Evolutionary conservation across 2,888 invertebrate genomes (phyloP).

Genomic region (Prostheceraeus crozeri): DNA sequence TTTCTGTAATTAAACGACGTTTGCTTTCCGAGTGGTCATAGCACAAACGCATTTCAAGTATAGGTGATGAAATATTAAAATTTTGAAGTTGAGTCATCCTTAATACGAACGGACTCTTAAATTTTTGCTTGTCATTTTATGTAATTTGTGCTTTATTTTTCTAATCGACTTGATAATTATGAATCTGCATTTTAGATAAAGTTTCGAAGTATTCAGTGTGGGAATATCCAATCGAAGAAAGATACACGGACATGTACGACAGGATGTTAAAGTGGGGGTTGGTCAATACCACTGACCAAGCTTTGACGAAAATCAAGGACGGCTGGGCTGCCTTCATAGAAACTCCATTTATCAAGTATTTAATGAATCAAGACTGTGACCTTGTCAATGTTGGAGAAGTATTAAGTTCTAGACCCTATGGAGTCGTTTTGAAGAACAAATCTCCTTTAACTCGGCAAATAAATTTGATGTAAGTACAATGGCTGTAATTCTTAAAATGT

Average conservation of each 20-base stretch:
- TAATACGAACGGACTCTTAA: too few relatives aligned
- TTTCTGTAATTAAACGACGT: too few relatives aligned
- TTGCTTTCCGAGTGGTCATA: too few relatives aligned
- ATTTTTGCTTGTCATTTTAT: too few relatives aligned
- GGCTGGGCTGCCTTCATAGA: conserved; percentile 45
- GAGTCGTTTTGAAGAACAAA: conserved; percentile 44
- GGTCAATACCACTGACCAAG: conserved; percentile 65
- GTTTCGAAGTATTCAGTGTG: conserved; percentile 43
- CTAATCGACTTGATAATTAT: too few relatives aligned
- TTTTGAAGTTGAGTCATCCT: too few relatives aligned
- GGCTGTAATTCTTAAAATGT: too few relatives aligned
- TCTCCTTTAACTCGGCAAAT: too few relatives aligned
- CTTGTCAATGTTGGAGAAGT: conserved; percentile 44
- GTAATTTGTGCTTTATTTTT: too few relatives aligned
- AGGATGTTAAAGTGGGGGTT: conserved; percentile 62
- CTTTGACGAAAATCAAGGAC: conserved; percentile 64
- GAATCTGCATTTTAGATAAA: conserved; percentile 17
- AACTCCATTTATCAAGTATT: conserved; percentile 45
- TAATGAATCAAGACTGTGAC: conserved; percentile 42
- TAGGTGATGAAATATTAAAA: too few relatives aligned
- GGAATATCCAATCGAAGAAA: conserved; percentile 79
- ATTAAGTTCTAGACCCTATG: conserved; percentile 45
- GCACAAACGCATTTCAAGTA: too few relatives aligned
- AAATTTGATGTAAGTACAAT: too few relatives aligned
- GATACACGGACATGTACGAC: conserved; percentile 75